These are phyloP conservation scores for Epizoanthus stellaris DNA, from an alignment of 92 coral and sea anemone genomes.

Conservation along the genomic window DNA sequence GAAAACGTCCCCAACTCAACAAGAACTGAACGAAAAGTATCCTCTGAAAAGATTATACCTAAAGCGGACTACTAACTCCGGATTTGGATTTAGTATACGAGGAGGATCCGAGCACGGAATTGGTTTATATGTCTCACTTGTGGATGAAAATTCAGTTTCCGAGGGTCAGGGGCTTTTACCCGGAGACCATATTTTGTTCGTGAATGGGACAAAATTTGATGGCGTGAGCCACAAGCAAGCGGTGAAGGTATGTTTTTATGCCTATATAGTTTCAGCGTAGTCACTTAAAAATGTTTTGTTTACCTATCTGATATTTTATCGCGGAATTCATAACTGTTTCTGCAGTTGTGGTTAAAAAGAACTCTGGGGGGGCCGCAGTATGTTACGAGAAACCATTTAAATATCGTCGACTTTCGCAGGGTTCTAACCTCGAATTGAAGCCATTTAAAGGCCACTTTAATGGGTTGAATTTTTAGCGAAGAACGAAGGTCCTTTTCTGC, in stretches of 20 bases:
- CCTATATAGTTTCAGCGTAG: not conserved
- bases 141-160: slow-evolving; percentile 82
- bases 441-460: slow-evolving; percentile 9
- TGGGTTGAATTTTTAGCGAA: not conserved
- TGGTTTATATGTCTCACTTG: slow-evolving; percentile 92
- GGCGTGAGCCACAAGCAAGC: slow-evolving; percentile 90
- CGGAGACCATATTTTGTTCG: slow-evolving; percentile 91
- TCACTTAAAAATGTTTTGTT: not conserved
- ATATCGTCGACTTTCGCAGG: not conserved
- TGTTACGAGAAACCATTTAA: not conserved
- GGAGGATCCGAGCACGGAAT: slow-evolving; percentile 98
- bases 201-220: slow-evolving; percentile 80
- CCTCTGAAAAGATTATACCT: slow-evolving; percentile 73
- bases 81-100: slow-evolving; percentile 96
- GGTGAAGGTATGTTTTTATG: slow-evolving; percentile 75
- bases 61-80: slow-evolving; percentile 70
- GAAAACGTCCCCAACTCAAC: slow-evolving; percentile 50
- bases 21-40: slow-evolving; percentile 51
- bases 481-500: not conserved
- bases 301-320: not conserved
- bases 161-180: slow-evolving; percentile 82
- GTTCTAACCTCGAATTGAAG: not conserved
- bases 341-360: slow-evolving; percentile 1
- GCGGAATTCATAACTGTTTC: not conserved
- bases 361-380: not conserved